Evolutionary conservation across 1,140 invertebrate genomes (phyloP), one percentile per base, ranked within the genome.

Genomic region (Lepidotrigona ventralis): DNA sequence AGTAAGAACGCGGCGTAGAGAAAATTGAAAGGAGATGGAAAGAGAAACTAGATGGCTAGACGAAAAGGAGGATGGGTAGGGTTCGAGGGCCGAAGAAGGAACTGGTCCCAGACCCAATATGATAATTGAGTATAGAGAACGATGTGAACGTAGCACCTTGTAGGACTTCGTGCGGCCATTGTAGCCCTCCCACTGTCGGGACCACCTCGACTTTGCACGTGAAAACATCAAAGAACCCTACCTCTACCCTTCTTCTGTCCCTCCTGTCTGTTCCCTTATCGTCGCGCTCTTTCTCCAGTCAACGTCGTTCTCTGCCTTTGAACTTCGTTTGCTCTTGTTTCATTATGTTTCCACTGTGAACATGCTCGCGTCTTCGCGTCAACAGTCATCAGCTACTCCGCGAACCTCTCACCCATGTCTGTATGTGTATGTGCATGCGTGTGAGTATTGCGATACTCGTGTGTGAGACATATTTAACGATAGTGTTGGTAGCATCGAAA

Each of bases 101-200:
- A 90, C 88, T 90, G 86, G 86, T 88, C 86, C 79, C 85, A 88
- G 90, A 90, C 83, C 87, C 89, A 88, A 91, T 90, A 91, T 91
- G 90, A 91, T 91, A 91, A 91, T 91, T 85, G 90, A 90, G 88
- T 86, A 88, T 87, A 86, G 86, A 88, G 90, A 90, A 88, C 86
- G 87, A 90, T 89, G 89, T 83, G 87, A 91, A 88, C 89, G 72
- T 90, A 87, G 90, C 90, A 91, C 89, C 90, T 91, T 89, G 87
- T 90, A 86, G 81, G 74, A 86, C 82, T 87, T 79, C 69, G 60
- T 79, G 83, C 83, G 79, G 83, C 83, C 78, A 87, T 87, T 88
- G 81, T 83, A 85, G 84, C 83, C 39, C 79, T 85, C 84, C 86
- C 71, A 76, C 77, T 81, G 89, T 85, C 74, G 79, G 83, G 79